Evolutionary conservation across 2,888 invertebrate genomes (phyloP).

Genomic region (Flexamia atlantica): DNA sequence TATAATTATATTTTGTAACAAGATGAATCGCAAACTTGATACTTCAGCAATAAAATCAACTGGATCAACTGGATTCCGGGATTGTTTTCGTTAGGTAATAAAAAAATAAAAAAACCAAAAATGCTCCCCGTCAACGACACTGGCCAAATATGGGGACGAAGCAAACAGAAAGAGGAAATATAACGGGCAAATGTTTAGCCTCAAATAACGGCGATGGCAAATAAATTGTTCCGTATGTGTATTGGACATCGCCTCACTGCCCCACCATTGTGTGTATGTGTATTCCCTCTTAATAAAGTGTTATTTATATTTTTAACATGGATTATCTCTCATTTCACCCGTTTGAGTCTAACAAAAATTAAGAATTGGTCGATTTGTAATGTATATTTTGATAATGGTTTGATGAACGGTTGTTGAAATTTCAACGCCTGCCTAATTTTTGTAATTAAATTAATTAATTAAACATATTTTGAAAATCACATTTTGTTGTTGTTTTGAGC

Average conservation of each 20-base stretch:
- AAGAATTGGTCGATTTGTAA: too few relatives aligned
- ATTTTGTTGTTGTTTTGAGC: too few relatives aligned
- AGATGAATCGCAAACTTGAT: too few relatives aligned
- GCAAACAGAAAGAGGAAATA: conserved; percentile 42
- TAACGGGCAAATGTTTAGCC: conserved; percentile 42
- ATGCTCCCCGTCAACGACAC: background rate
- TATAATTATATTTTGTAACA: too few relatives aligned
- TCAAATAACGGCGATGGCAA: conserved; percentile 50
- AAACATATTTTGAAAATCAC: too few relatives aligned
- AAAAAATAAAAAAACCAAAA: background rate
- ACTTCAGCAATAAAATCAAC: too few relatives aligned
- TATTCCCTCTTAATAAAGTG: background rate
- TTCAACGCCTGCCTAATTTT: too few relatives aligned
- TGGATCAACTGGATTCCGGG: background rate
- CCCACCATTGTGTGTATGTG: background rate
- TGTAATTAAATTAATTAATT: too few relatives aligned
- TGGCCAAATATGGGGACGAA: conserved; percentile 32
- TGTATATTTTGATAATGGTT: too few relatives aligned
- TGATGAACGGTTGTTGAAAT: too few relatives aligned
- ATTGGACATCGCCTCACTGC: background rate
- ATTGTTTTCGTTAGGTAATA: background rate
- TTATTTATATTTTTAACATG: conserved; percentile 8
- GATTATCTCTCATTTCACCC: background rate
- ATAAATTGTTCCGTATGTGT: conserved; percentile 12
- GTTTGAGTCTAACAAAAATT: too few relatives aligned